Percentiles rank a stretch among this genome's conserved stretches.
Conservation (phyloP, 2,888 invertebrate genomes). For the Silvanus unidentatus region DNA sequence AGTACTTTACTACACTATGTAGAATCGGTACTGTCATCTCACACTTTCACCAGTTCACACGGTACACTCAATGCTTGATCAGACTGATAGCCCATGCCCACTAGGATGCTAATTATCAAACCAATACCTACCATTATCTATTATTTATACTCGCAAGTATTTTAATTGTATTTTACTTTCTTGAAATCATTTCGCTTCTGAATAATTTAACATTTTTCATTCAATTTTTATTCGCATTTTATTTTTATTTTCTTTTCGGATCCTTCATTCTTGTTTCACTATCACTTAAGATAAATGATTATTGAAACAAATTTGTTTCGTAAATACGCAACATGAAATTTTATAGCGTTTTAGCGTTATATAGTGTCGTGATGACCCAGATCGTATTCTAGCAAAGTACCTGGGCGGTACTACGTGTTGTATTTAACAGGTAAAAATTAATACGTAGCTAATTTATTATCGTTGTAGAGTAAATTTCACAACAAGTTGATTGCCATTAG, state of each 20-base stretch:
- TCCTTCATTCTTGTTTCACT: too few species aligned
- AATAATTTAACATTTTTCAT: too few species aligned
- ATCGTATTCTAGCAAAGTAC: constrained; percentile 20
- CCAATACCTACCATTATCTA: background rate
- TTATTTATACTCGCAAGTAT: background rate
- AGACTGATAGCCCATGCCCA: constrained; percentile 24
- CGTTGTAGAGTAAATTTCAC: constrained; percentile 18
- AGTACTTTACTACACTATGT: background rate
- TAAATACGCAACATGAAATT: constrained; percentile 4
- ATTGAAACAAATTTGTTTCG: background rate
- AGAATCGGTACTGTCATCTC: constrained; percentile 35
- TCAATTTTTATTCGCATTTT: too few species aligned
- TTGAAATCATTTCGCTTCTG: too few species aligned
- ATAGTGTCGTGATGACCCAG: constrained; percentile 23
- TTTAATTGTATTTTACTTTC: constrained; percentile 1
- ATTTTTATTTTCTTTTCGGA: too few species aligned
- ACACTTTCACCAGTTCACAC: constrained; percentile 42
- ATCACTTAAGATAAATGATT: too few species aligned
- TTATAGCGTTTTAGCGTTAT: constrained; percentile 4
- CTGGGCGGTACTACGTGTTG: constrained; percentile 19
- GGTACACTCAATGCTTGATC: constrained; percentile 24
- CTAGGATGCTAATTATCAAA: constrained; percentile 20
- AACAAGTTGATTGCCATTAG: constrained; percentile 19
- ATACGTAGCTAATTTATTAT: constrained; percentile 22
- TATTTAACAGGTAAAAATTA: constrained; percentile 22